Evolutionary conservation across 2,113 vertebrate species (phyloP).

Genomic region (Brachyistius frenatus): DNA sequence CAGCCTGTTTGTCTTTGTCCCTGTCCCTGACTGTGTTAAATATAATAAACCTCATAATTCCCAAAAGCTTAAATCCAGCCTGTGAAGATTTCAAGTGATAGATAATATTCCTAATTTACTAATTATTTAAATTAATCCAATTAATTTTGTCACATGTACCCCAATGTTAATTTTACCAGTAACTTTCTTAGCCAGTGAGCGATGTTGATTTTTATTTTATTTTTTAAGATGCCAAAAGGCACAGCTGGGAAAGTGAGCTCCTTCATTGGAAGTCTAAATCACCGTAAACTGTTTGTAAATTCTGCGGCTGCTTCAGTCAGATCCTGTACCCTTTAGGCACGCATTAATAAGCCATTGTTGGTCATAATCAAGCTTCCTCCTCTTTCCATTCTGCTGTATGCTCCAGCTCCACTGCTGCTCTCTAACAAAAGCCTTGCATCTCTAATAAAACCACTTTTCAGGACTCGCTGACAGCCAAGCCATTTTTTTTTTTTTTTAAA

Average conservation of each 20-base stretch:
- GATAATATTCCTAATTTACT: background rate
- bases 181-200: background rate
- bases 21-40: constrained; percentile 6
- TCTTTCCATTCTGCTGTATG: constrained; percentile 20
- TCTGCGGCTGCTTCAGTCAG: constrained; percentile 17
- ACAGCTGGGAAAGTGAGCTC: background rate
- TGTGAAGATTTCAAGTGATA: background rate
- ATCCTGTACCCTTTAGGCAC: constrained; percentile 20
- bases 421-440: constrained; percentile 25
- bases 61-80: background rate
- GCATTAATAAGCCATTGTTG: constrained; percentile 37
- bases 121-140: too few species aligned
- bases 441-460: constrained; percentile 32
- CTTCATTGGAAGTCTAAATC: constrained; percentile 20
- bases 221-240: background rate
- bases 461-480: constrained; percentile 25
- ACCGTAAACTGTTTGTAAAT: constrained; percentile 31
- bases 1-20: constrained; percentile 10
- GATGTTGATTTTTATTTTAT: background rate
- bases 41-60: constrained; percentile 12
- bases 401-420: background rate
- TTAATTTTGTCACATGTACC: background rate
- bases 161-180: background rate
- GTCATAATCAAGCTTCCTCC: constrained; percentile 22
- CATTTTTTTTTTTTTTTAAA: background rate